Base-by-base conservation (phyloP, 2,888 invertebrate genomes). In the Blastobasis adustella region DNA sequence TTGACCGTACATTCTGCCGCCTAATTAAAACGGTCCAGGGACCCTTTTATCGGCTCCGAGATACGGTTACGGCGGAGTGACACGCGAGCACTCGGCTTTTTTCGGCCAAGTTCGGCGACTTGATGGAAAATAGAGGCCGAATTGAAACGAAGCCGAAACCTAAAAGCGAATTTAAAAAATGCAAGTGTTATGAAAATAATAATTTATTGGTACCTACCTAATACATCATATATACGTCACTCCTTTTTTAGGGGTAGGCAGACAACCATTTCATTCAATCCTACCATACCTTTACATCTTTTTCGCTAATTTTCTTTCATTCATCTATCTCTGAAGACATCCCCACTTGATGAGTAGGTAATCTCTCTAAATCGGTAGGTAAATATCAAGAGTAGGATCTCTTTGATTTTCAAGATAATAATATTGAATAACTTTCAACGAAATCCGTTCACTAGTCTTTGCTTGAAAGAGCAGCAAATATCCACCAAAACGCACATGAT, bases 11-110 rank as follows among this genome's bases (percentile, higher is more conserved):
- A 80, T 80, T 79, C 76, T 76, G 71, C 76, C 65, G 76, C 73
- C 84, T 86, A 87, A 87, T 86, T 87, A 87, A 87, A 86, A 85
- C 85, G 80, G 84, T 79, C 76, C 82, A 75, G 81, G 67, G 75
- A 76, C 81, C 81, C 76, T 82, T 79, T 84, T 83, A 83, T 84
- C 84, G 71, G 66, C 65, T 59, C 70, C 74, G 74, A 82, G 83
- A 83, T 81, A 82, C 75, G 77, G 75, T 77, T 78, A 85, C 79
- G 73, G 78, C 72, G 61, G 61, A 69, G 69, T 72, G 82, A 84
- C 86, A 86, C 80, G 87, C 87, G 72, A 86, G 65, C 77, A 71
- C 70, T 76, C 73, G 73, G 69, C 70, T 65, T 62, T 64, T 61
- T 62, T 66, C 65, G 66, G 63, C 50, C 49, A 58, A 49, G 52